Conservation (phyloP, 1,140 invertebrate species). For the Diabrotica undecimpunctata region DNA sequence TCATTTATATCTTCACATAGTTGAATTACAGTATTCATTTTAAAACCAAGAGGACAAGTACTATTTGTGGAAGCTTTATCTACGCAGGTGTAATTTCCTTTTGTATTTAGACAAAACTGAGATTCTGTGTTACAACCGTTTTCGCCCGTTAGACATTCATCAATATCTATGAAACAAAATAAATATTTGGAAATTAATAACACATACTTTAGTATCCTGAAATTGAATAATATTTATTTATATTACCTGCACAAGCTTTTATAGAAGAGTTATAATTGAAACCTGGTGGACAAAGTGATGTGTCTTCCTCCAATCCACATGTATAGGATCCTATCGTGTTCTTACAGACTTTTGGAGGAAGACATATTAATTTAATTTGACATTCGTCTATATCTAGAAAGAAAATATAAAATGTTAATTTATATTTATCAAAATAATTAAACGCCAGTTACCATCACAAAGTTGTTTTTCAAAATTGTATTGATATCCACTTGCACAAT, state of each 20-base stretch:
- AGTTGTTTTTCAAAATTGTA: slow-evolving; percentile 57
- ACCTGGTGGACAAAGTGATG: slow-evolving; percentile 58
- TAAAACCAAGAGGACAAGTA: slow-evolving; percentile 67
- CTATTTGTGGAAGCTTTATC: slow-evolving; percentile 54
- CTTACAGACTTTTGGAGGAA: slow-evolving; percentile 54
- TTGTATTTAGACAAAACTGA: slow-evolving; percentile 68
- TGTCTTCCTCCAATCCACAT: slow-evolving; percentile 52
- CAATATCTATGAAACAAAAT: slow-evolving; percentile 61
- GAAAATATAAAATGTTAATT: slow-evolving; percentile 14
- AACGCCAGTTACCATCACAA: slow-evolving; percentile 61
- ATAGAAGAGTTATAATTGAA: slow-evolving; percentile 53
- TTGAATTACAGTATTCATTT: slow-evolving; percentile 53
- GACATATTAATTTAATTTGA: slow-evolving; percentile 51
- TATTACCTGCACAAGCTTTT: slow-evolving; percentile 47
- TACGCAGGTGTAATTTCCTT: slow-evolving; percentile 64
- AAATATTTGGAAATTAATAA: neutral
- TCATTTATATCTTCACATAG: slow-evolving; percentile 68
- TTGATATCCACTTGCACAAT: slow-evolving; percentile 62
- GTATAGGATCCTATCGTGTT: slow-evolving; percentile 66
- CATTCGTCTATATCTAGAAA: slow-evolving; percentile 68
- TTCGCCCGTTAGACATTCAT: slow-evolving; percentile 62
- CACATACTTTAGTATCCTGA: no score
- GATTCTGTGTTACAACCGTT: slow-evolving; percentile 60
- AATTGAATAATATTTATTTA: neutral
- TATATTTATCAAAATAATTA: neutral